Evolutionary conservation across 2,888 invertebrate species (phyloP).

Genomic region (Ennomos fuscantarius): DNA sequence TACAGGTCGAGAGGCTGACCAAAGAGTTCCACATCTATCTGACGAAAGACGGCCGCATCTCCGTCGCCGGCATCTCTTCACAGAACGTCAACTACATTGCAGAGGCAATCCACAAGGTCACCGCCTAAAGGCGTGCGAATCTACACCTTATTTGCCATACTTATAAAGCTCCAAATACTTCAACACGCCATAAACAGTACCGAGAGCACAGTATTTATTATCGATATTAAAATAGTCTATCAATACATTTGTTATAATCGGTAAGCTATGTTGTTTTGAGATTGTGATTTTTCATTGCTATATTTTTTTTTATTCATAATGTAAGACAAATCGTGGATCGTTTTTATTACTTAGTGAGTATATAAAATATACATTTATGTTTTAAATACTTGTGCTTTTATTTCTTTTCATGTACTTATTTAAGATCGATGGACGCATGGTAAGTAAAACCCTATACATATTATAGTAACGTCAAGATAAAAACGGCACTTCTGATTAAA

Average conservation of each 20-base stretch:
- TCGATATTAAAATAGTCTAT: conserved; percentile 22
- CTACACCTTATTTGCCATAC: conserved; percentile 29
- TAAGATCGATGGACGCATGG: conserved; percentile 18
- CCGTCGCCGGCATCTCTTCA: conserved; percentile 97
- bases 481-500: conserved; percentile 62
- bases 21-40: conserved; percentile 97
- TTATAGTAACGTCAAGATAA: conserved; percentile 39
- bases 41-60: conserved; percentile 99
- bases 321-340: conserved; percentile 35
- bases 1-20: conserved; percentile 92
- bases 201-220: conserved; percentile 65
- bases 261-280: conserved; percentile 27
- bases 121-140: conserved; percentile 85
- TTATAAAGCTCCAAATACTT: conserved; percentile 32
- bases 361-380: conserved; percentile 40
- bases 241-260: conserved; percentile 28
- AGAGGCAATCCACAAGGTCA: conserved; percentile 96
- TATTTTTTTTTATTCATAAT: conserved; percentile 31
- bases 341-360: conserved; percentile 34
- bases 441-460: conserved; percentile 10
- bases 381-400: conserved; percentile 36
- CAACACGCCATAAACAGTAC: conserved; percentile 41
- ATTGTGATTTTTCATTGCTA: conserved; percentile 32
- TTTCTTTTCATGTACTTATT: conserved; percentile 28
- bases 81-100: conserved; percentile 98